Percentiles rank a stretch among this genome's conserved stretches.
Evolutionary conservation across 2,113 vertebrate genomes (phyloP).

Genomic region (Varanus salvator): DNA sequence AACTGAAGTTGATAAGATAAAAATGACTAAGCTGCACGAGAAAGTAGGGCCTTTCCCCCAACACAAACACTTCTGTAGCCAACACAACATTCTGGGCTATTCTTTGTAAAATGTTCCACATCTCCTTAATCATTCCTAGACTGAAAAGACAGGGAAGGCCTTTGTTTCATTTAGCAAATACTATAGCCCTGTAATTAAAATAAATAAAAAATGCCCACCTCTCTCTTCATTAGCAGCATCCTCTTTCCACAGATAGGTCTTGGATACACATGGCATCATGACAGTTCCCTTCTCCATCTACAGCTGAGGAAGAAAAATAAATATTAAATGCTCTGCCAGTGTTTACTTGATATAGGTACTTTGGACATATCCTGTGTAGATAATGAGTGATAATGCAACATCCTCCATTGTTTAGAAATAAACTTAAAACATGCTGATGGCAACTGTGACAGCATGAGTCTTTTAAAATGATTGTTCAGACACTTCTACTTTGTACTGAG

Average conservation of each 20-base stretch:
- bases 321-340: not conserved
- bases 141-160: constrained; percentile 30
- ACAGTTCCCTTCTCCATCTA: not conserved
- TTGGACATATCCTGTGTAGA: constrained; percentile 24
- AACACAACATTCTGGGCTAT: constrained; percentile 12
- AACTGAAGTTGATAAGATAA: constrained; percentile 20
- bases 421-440: constrained; percentile 54
- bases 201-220: not conserved
- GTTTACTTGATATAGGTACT: constrained; percentile 10
- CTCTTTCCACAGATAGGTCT: constrained; percentile 3
- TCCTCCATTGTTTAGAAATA: constrained; percentile 14
- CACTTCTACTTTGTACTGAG: constrained; percentile 35
- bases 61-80: constrained; percentile 21
- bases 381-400: constrained; percentile 16
- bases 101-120: constrained; percentile 26
- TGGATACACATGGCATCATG: constrained; percentile 7
- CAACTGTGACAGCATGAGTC: constrained; percentile 38
- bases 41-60: not conserved
- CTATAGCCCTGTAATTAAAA: constrained; percentile 2
- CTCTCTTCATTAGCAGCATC: constrained; percentile 20
- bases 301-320: constrained; percentile 3
- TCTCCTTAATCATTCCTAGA: constrained; percentile 46
- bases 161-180: constrained; percentile 21
- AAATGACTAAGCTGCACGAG: not conserved
- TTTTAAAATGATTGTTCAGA: constrained; percentile 52